Conservation (phyloP, 1,140 invertebrate species). For the Halesus radiatus region DNA sequence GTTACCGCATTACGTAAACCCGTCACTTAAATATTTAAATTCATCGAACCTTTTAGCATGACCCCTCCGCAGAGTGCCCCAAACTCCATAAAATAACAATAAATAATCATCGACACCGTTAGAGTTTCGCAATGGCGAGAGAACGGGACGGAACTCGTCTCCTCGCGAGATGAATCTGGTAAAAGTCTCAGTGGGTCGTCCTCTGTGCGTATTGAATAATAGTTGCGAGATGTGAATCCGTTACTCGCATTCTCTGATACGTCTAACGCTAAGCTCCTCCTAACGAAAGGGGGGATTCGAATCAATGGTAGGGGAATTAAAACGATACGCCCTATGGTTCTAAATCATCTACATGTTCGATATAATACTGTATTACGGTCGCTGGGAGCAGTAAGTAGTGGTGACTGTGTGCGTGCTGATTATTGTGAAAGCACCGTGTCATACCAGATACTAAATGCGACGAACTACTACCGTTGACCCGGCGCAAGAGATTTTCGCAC, state of each 20-base stretch:
- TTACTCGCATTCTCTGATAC: conserved; percentile 34
- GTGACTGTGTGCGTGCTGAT: neutral
- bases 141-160: conserved; percentile 17
- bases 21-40: too few relatives aligned
- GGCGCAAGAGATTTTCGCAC: too few relatives aligned
- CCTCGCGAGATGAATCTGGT: conserved; percentile 2
- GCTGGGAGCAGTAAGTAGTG: neutral
- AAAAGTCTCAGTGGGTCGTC: conserved; percentile 24
- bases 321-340: conserved; percentile 16
- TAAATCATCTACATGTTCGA: conserved; percentile 15
- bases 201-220: conserved; percentile 15
- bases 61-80: too few relatives aligned
- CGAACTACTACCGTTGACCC: too few relatives aligned
- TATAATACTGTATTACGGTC: neutral
- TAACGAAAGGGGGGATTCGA: conserved; percentile 9
- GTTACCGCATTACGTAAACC: too few relatives aligned
- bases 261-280: conserved; percentile 33
- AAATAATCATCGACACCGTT: conserved; percentile 21
- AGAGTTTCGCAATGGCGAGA: conserved; percentile 32
- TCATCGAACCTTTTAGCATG: too few relatives aligned
- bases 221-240: conserved; percentile 9
- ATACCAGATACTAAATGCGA: too few relatives aligned
- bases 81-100: neutral
- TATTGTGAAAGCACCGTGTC: neutral
- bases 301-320: conserved; percentile 4